Conservation (phyloP, 1,140 invertebrate species). For the Lordiphosa collinella region DNA sequence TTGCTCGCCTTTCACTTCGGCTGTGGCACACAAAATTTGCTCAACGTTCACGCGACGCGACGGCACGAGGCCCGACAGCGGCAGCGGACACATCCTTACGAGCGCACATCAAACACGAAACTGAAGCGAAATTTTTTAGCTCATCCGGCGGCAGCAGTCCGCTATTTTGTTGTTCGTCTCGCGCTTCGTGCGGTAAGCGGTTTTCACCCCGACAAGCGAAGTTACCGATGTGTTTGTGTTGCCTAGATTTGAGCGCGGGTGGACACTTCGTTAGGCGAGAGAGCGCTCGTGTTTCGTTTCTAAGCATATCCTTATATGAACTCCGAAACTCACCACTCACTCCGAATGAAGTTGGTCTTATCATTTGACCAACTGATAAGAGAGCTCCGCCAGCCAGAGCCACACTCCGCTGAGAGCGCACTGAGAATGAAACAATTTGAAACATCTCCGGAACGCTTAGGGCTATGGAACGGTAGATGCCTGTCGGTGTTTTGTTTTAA, state of each 20-base stretch:
- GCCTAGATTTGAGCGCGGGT: conserved; percentile 52
- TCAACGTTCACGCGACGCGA: conserved; percentile 68
- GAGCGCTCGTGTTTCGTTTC: conserved; percentile 3
- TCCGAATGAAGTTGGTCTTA: conserved; percentile 46
- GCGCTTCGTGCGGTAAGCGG: conserved; percentile 20
- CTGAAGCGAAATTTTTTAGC: conserved; percentile 68
- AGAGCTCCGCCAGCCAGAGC: conserved; percentile 19
- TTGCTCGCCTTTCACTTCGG: conserved; percentile 27
- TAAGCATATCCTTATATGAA: conserved; percentile 14
- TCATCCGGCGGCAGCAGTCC: conserved; percentile 33
- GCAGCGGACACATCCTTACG: conserved; percentile 78
- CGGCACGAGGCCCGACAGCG: conserved; percentile 70
- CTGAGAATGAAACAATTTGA: conserved; percentile 7
- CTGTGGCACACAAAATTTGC: conserved; percentile 27
- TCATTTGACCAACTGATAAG: conserved; percentile 53
- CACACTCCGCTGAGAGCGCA: conserved; percentile 39
- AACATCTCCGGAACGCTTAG: conserved; percentile 1
- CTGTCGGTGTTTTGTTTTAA: too few species aligned
- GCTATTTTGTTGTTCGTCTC: conserved; percentile 20
- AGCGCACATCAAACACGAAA: conserved; percentile 79
- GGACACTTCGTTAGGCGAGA: conserved; percentile 31
- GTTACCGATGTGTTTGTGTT: conserved; percentile 19
- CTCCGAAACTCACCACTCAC: conserved; percentile 63
- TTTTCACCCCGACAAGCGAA: conserved; percentile 41
- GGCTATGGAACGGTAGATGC: not conserved